Evolutionary conservation across 2,113 vertebrate genomes (phyloP), one percentile per base, ranked within the genome.

Genomic region (Capra hircus): DNA sequence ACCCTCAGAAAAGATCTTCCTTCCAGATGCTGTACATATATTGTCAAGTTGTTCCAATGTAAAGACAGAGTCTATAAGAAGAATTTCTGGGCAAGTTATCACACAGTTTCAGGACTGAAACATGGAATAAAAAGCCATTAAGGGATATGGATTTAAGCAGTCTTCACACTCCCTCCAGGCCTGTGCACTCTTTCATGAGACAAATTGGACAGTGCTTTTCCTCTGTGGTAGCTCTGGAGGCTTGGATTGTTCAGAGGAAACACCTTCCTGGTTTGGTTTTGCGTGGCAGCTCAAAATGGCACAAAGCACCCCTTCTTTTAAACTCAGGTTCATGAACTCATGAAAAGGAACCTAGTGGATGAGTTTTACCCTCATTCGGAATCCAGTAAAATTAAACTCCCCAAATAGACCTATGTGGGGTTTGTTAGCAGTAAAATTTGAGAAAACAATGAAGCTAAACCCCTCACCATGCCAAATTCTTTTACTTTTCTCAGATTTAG

Each of bases 41-140:
- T 45, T 57, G 48, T 92, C 64, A 89, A 77, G 64, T 82, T 89
- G 30, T 82, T 83, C 12, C 87, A 15, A 77, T 2, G n/a, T 89
- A 86, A 86, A 86, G 21, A 74, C 23, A 85, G 19, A 86, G 87
- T 86, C 78, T 43, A 6, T 50, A 57, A 88, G 82, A 84, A 88
- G 52, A 67, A 57, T 67, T 80, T 91, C 67, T 59, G 81, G 30
- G 48, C 36, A 86, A 93, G 43, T 97, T 95, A 97, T 96, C 92
- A 71, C 48, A 88, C 17, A 62, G 48, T 52, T 71, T 81, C 92
- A 97, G 96, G 62, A 89, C 43, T 27, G 45, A 91, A 36, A 59
- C 71, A 67, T 5, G 0, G 7, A 64, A 87, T 36, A 57, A 94
- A 91, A 91, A 80, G 33, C 23, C 71, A 86, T 86, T 87, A 55